phyloP scores from a whole-genome alignment of 2,888 invertebrate genomes.

The Hirtodrosophila histrioides region DNA sequence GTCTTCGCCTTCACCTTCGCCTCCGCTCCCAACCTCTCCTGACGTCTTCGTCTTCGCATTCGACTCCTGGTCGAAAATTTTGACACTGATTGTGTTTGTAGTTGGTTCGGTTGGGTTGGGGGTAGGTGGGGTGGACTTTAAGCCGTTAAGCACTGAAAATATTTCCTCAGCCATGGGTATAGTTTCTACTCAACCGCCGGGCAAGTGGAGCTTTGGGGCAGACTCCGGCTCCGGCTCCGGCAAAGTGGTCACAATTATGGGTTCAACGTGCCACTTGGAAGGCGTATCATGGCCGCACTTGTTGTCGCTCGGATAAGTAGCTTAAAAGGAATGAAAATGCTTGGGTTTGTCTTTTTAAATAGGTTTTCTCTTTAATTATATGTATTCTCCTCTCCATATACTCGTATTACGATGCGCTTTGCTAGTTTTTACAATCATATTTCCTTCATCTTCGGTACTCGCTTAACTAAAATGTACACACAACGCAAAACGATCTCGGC shows the following conservation, averaged over 20 bases:
- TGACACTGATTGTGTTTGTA: constrained; percentile 78
- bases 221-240: constrained; percentile 10
- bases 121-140: constrained; percentile 34
- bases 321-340: constrained; percentile 40
- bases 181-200: constrained; percentile 14
- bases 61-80: constrained; percentile 60
- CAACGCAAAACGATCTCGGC: constrained; percentile 52
- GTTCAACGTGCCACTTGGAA: constrained; percentile 40
- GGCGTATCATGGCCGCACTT: constrained; percentile 25
- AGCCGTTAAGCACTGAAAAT: constrained; percentile 71
- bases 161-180: constrained; percentile 50
- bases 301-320: constrained; percentile 36
- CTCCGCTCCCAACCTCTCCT: constrained; percentile 4
- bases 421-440: constrained; percentile 59
- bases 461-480: constrained; percentile 74
- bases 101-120: background rate
- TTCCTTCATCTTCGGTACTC: constrained; percentile 30
- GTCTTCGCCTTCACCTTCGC: constrained; percentile 16
- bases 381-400: constrained; percentile 40
- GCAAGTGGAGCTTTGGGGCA: constrained; percentile 39
- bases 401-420: constrained; percentile 6
- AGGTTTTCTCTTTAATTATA: constrained; percentile 57
- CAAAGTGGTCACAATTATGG: constrained; percentile 65
- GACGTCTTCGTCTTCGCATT: constrained; percentile 21
- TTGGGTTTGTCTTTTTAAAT: constrained; percentile 44